phyloP scores from a whole-genome alignment of 2,113 vertebrate species.

The Leucoraja erinaceus region DNA sequence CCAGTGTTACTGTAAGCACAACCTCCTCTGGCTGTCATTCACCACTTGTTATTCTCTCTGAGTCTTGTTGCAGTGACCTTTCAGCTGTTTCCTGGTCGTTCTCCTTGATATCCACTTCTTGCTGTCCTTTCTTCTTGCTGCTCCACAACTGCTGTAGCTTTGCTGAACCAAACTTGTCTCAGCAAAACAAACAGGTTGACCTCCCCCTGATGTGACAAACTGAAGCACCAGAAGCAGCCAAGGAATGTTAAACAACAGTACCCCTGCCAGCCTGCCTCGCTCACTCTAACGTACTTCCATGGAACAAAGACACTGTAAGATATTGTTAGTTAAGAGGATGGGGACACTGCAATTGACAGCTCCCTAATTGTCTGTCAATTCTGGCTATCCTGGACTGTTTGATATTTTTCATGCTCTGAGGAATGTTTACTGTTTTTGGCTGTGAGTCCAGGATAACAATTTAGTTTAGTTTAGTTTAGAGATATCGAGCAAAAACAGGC shows the following conservation, averaged over 20 bases:
- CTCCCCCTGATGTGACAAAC: not conserved
- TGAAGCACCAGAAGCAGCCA: not conserved
- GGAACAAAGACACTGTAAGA: not conserved
- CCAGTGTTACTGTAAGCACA: not conserved
- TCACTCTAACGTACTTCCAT: not conserved
- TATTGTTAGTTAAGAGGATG: not conserved
- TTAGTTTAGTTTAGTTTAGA: not conserved
- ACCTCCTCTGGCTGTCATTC: not conserved
- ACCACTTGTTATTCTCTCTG: not conserved
- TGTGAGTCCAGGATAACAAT: not conserved
- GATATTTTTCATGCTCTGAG: not conserved
- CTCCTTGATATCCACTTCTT: not conserved
- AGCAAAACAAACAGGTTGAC: not conserved
- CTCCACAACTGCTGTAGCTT: not conserved
- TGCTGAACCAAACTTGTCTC: not conserved
- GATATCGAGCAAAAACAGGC: too few relatives aligned
- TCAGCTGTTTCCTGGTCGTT: not conserved
- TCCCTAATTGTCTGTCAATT: not conserved
- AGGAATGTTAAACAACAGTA: not conserved
- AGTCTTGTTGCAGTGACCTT: not conserved
- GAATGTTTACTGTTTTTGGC: not conserved
- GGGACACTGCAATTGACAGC: not conserved
- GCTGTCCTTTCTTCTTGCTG: not conserved
- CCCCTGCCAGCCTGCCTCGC: not conserved
- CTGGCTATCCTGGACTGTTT: not conserved